Percentiles rank a stretch among this genome's conserved stretches.
These are phyloP conservation scores for Perdita meconis DNA, from an alignment of 2,888 invertebrate species.

Conservation along the genomic window DNA sequence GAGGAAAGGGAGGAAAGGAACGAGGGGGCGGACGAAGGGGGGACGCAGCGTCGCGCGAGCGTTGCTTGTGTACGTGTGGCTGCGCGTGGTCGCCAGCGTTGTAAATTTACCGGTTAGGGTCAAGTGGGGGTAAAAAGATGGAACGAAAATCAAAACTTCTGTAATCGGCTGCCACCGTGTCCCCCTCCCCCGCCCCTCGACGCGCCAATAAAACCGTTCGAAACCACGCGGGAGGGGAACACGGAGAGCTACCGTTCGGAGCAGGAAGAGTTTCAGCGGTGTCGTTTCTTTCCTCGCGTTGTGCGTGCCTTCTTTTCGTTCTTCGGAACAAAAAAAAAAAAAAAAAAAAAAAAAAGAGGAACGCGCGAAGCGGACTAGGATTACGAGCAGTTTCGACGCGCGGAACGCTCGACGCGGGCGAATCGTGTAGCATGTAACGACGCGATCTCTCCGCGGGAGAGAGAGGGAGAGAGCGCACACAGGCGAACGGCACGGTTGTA, in stretches of 20 bases:
- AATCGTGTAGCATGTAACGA: conserved; percentile 66
- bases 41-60: conserved; percentile 3
- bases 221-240: not conserved
- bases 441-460: conserved; percentile 59
- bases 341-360: not conserved
- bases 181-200: not conserved
- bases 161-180: conserved; percentile 11
- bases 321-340: not conserved
- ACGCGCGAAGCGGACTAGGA: conserved; percentile 3
- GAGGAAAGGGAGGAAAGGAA: conserved; percentile 45
- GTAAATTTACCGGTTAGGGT: conserved; percentile 66
- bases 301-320: not conserved
- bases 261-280: conserved; percentile 6
- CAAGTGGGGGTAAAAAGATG: conserved; percentile 46
- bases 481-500: conserved; percentile 39
- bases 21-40: conserved; percentile 13
- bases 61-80: conserved; percentile 18
- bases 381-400: conserved; percentile 27
- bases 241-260: not conserved
- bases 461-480: conserved; percentile 64
- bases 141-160: conserved; percentile 43
- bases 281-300: no score
- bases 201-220: not conserved
- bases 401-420: conserved; percentile 41
- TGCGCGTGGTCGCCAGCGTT: conserved; percentile 49